Percentiles rank a stretch among this genome's conserved stretches.
Evolutionary conservation across 2,113 vertebrate genomes (phyloP).

Genomic region (Cyanocitta stelleri): DNA sequence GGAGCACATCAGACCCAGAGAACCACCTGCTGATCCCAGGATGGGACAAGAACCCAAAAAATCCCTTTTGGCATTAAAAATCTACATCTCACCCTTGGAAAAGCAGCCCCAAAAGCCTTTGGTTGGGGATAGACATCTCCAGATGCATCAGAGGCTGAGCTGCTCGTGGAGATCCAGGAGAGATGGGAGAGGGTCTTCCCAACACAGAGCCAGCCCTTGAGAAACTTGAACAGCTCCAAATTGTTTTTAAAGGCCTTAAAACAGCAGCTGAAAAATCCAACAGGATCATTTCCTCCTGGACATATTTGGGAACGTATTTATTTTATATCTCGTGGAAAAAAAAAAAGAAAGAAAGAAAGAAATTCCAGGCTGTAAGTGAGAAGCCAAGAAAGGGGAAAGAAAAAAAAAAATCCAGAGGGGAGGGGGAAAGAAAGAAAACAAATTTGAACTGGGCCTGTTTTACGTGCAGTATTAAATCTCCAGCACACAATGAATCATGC

Average conservation of each 20-base stretch:
- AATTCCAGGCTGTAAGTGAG: background rate
- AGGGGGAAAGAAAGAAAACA: slow-evolving; percentile 43
- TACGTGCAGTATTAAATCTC: slow-evolving; percentile 46
- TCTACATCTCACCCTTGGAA: background rate
- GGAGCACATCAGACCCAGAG: background rate
- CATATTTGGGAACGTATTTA: slow-evolving; percentile 27
- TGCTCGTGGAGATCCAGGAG: accelerated
- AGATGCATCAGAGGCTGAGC: background rate
- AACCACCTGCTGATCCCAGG: background rate
- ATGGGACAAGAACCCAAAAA: background rate
- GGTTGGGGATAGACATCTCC: accelerated
- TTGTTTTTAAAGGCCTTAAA: background rate
- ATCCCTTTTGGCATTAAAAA: background rate
- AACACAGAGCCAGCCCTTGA: background rate
- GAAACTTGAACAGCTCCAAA: background rate
- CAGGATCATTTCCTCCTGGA: slow-evolving; percentile 30
- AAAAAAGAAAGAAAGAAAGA: background rate
- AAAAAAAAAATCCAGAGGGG: background rate
- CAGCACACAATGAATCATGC: slow-evolving; percentile 43
- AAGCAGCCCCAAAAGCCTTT: background rate
- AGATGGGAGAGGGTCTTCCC: background rate
- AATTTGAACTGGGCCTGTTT: slow-evolving; percentile 42
- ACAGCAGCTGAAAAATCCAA: background rate
- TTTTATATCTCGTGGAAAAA: slow-evolving; percentile 24
- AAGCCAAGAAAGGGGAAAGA: background rate